These are phyloP conservation scores for Scaptomyza parva DNA, from an alignment of 2,888 invertebrate genomes.

Conservation along the genomic window DNA sequence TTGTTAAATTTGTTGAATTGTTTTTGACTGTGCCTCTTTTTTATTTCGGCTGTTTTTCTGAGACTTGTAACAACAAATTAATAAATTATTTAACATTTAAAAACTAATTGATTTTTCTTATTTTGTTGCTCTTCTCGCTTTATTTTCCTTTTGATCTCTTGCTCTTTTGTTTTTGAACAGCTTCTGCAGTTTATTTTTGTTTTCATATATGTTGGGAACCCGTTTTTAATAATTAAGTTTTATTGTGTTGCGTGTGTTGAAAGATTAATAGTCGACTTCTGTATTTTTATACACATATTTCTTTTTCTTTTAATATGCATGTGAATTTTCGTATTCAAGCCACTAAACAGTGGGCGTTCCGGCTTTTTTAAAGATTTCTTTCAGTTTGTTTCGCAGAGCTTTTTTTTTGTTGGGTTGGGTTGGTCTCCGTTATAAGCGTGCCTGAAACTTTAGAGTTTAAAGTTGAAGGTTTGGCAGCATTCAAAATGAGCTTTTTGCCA, in stretches of 20 bases:
- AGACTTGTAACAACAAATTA: conserved; percentile 69
- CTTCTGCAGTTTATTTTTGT: conserved; percentile 54
- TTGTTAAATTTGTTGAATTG: conserved; percentile 36
- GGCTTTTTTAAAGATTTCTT: conserved; percentile 23
- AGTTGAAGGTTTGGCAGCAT: conserved; percentile 7
- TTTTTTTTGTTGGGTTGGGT: conserved; percentile 60
- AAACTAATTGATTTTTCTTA: conserved; percentile 78
- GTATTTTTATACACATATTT: conserved; percentile 75
- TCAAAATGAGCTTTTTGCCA: conserved; percentile 20
- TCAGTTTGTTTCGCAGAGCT: conserved; percentile 15
- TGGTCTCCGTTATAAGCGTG: conserved; percentile 51
- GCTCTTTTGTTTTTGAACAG: conserved; percentile 30
- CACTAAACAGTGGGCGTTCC: conserved; percentile 75
- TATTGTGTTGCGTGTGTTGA: conserved; percentile 77
- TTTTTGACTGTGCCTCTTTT: conserved; percentile 36
- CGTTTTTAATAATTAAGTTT: conserved; percentile 77
- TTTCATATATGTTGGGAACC: conserved; percentile 28
- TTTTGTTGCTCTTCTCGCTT: conserved; percentile 19
- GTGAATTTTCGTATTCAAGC: conserved; percentile 61
- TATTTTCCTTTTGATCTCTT: conserved; percentile 14
- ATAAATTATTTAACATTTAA: conserved; percentile 80
- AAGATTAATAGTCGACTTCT: conserved; percentile 80
- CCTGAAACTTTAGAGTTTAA: conserved; percentile 19
- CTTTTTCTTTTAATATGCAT: conserved; percentile 58
- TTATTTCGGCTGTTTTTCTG: conserved; percentile 9